Percentiles rank a stretch among this genome's conserved stretches.
phyloP scores from a whole-genome alignment of 2,888 invertebrate species.

The Tubulanus polymorphus region DNA sequence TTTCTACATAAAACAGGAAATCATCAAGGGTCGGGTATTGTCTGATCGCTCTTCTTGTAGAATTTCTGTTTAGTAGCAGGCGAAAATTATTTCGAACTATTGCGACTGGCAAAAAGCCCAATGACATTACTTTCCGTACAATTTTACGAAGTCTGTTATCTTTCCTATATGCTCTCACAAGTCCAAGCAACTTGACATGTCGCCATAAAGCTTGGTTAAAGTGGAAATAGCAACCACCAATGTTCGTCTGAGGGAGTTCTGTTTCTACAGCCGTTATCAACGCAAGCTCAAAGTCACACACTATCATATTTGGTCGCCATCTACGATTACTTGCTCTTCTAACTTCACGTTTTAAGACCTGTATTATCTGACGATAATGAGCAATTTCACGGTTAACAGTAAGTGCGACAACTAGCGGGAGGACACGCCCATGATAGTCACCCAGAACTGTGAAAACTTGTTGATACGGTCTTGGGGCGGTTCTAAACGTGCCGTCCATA shows the following conservation, averaged over 20 bases:
- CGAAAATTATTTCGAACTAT: neutral
- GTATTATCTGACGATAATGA: conserved; percentile 3
- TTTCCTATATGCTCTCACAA: neutral
- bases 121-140: conserved; percentile 3
- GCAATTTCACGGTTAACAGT: neutral
- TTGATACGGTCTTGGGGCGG: neutral
- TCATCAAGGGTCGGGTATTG: neutral
- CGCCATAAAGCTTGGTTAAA: conserved; percentile 4
- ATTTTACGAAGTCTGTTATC: neutral
- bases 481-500: neutral
- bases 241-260: neutral
- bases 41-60: neutral
- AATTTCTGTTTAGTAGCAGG: neutral
- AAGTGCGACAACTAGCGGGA: neutral
- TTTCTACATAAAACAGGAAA: neutral
- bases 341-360: neutral
- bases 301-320: neutral
- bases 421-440: neutral
- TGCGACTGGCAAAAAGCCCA: conserved; percentile 1
- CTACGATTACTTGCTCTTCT: neutral
- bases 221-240: conserved; percentile 3
- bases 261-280: conserved; percentile 4
- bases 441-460: conserved; percentile 2
- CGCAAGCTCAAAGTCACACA: conserved; percentile 3
- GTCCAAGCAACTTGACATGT: neutral